Conservation (phyloP, 2,888 invertebrate species). For the Drosophila anomelani region DNA sequence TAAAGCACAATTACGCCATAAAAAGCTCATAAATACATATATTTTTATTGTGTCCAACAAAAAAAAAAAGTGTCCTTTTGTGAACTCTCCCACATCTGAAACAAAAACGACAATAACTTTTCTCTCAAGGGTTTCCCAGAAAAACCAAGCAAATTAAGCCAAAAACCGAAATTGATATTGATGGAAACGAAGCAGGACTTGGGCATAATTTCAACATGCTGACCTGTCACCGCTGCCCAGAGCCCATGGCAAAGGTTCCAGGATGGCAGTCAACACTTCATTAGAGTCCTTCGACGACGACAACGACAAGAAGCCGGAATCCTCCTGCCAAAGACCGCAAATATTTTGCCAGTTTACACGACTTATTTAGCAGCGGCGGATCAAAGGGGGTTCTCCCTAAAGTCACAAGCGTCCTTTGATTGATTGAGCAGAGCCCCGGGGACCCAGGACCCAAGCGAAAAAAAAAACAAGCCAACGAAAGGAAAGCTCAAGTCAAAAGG, state of each 20-base stretch:
- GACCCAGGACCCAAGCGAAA: constrained; percentile 13
- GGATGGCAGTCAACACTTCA: constrained; percentile 61
- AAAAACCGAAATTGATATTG: constrained; percentile 70
- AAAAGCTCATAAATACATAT: constrained; percentile 6
- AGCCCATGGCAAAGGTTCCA: constrained; percentile 41
- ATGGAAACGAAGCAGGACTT: constrained; percentile 25
- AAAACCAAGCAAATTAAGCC: constrained; percentile 20
- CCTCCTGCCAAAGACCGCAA: constrained; percentile 41
- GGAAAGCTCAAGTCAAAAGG: constrained; percentile 69
- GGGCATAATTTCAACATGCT: constrained; percentile 67
- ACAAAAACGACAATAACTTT: constrained; percentile 3
- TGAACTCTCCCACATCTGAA: not conserved
- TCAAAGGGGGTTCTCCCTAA: constrained; percentile 40
- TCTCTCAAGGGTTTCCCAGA: constrained; percentile 2
- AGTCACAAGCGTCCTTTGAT: constrained; percentile 70
- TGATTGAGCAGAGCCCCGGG: constrained; percentile 62
- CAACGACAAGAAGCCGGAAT: constrained; percentile 2
- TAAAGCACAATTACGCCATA: not conserved
- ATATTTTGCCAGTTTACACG: constrained; percentile 72
- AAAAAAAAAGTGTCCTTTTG: not conserved
- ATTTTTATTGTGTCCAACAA: not conserved
- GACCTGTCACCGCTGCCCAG: constrained; percentile 37
- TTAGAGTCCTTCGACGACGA: constrained; percentile 60
- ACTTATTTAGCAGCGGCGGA: constrained; percentile 61
- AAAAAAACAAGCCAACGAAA: not conserved